phyloP scores from a whole-genome alignment of 2,888 invertebrate species.

The Microctonus hyperodae region DNA sequence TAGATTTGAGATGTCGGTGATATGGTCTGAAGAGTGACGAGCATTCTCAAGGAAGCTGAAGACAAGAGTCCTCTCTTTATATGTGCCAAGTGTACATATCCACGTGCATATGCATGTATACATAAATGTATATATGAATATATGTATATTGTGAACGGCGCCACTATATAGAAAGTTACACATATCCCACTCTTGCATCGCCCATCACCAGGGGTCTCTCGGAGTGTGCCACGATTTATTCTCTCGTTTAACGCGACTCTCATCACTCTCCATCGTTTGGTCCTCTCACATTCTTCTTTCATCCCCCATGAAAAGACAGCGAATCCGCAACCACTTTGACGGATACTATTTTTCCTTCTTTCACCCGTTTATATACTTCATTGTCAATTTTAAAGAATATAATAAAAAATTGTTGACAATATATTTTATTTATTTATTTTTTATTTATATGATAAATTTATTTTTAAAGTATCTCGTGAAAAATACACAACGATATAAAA shows the following conservation, averaged over 20 bases:
- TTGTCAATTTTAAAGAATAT: conserved; percentile 7
- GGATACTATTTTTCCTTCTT: background rate
- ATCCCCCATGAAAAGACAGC: conserved; percentile 12
- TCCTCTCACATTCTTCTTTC: conserved; percentile 3
- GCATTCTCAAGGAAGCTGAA: conserved; percentile 14
- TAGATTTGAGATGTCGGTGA: conserved; percentile 32
- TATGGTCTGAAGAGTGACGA: conserved; percentile 24
- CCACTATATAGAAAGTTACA: background rate
- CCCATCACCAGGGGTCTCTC: conserved; percentile 1
- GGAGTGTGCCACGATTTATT: conserved; percentile 27
- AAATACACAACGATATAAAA: background rate
- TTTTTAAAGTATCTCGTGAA: background rate
- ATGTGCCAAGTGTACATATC: too few relatives aligned
- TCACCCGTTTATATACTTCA: conserved; percentile 3
- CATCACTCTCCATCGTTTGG: conserved; percentile 28
- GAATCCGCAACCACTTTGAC: conserved; percentile 16
- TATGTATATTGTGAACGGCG: background rate
- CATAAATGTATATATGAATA: background rate
- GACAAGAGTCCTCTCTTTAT: background rate
- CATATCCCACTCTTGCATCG: background rate
- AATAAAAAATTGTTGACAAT: conserved; percentile 4
- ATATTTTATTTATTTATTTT: background rate
- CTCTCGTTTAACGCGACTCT: conserved; percentile 14
- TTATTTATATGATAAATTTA: background rate
- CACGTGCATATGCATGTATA: too few relatives aligned